Conservation (phyloP, 1,140 invertebrate genomes). For the Ceratosolen solmsi region DNA sequence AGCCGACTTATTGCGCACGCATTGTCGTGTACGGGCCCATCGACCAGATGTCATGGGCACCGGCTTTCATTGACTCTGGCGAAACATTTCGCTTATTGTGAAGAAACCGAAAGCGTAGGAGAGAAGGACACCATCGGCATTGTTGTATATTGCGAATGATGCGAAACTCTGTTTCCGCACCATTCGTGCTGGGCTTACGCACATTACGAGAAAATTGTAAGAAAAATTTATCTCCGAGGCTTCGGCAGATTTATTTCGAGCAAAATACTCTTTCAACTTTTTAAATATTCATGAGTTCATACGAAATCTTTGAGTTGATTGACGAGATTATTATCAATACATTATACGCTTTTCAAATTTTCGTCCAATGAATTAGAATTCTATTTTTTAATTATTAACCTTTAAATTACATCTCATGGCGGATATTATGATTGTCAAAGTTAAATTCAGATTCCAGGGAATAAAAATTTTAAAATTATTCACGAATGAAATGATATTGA, state of each 20-base stretch:
- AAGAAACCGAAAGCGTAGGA: too few relatives aligned
- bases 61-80: neutral
- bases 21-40: neutral
- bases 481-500: too few relatives aligned
- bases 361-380: too few relatives aligned
- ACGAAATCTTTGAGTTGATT: too few relatives aligned
- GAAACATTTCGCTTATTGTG: neutral
- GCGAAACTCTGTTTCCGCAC: too few relatives aligned
- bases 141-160: neutral
- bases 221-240: neutral
- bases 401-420: too few relatives aligned
- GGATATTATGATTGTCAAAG: too few relatives aligned
- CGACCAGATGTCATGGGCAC: neutral
- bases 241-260: neutral
- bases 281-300: neutral
- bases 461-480: too few relatives aligned
- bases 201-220: neutral
- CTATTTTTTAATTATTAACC: too few relatives aligned
- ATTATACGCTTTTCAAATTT: neutral
- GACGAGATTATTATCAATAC: neutral
- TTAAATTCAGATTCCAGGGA: too few relatives aligned
- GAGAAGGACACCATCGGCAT: neutral
- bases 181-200: neutral
- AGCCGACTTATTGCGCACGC: conserved; percentile 13
- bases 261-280: neutral